Percentiles rank a stretch among this genome's conserved stretches.
Evolutionary conservation across 2,888 invertebrate genomes (phyloP).

Genomic region (Acanthosepion esculentum): DNA sequence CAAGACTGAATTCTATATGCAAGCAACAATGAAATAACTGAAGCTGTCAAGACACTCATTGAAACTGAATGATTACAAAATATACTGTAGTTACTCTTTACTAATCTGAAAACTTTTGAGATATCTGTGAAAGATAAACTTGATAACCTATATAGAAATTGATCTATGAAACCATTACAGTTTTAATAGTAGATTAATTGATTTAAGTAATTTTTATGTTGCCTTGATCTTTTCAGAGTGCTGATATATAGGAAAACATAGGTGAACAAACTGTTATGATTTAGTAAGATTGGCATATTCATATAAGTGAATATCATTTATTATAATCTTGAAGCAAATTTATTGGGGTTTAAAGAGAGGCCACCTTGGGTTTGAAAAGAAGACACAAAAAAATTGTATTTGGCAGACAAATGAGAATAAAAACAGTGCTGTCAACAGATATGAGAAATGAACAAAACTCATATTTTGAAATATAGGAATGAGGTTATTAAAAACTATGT

Average conservation of each 20-base stretch:
- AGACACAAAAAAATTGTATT: background rate
- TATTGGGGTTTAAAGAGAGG: background rate
- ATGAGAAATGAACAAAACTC: too few species aligned
- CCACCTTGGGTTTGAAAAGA: background rate
- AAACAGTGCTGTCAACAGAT: background rate
- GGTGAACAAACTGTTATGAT: background rate
- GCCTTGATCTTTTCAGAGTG: background rate
- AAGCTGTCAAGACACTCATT: background rate
- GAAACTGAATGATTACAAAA: background rate
- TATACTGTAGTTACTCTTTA: background rate
- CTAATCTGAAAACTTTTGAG: background rate
- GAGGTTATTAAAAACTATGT: too few species aligned
- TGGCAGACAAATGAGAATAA: background rate
- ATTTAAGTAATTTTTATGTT: background rate
- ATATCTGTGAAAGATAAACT: background rate
- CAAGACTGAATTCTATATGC: background rate
- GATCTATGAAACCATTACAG: too few species aligned
- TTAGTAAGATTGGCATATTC: background rate
- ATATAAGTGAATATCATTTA: background rate
- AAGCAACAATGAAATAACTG: background rate
- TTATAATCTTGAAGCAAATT: background rate
- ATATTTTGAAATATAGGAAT: too few species aligned
- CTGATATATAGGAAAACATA: background rate
- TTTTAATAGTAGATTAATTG: background rate
- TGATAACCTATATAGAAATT: background rate